phyloP scores from a whole-genome alignment of 2,888 invertebrate species.

The Hedya salicella region DNA sequence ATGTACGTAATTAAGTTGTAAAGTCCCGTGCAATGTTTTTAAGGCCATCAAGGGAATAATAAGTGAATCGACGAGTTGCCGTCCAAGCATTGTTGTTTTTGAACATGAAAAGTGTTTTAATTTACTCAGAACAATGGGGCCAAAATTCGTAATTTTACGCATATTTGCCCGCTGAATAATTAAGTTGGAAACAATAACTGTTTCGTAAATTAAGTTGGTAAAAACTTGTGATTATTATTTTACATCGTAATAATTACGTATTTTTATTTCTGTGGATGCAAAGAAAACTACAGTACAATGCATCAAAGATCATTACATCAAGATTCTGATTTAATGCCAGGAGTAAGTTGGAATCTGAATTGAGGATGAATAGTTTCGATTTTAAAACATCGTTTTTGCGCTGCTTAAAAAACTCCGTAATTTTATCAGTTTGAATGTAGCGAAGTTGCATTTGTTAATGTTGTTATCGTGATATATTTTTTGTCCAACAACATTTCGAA shows the following conservation, averaged over 20 bases:
- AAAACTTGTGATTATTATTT: conserved; percentile 43
- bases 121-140: conserved; percentile 62
- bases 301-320: background rate
- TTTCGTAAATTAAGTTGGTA: conserved; percentile 14
- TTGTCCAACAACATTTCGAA: conserved; percentile 65
- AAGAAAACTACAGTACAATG: background rate
- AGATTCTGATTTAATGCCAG: background rate
- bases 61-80: conserved; percentile 57
- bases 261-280: conserved; percentile 49
- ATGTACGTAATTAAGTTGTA: conserved; percentile 82
- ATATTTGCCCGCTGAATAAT: conserved; percentile 32
- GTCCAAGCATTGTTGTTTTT: conserved; percentile 54
- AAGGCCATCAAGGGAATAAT: conserved; percentile 62
- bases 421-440: conserved; percentile 52
- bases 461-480: conserved; percentile 58
- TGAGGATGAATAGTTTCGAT: background rate
- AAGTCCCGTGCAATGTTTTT: conserved; percentile 73
- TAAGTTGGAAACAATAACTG: conserved; percentile 30
- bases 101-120: conserved; percentile 57
- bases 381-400: conserved; percentile 12
- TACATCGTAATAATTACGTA: conserved; percentile 30
- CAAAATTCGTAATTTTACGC: conserved; percentile 47
- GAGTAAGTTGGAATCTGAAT: background rate
- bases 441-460: conserved; percentile 50
- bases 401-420: conserved; percentile 45